These are phyloP conservation scores for Echiichthys vipera DNA, from an alignment of 2,797 vertebrate genomes.

Conservation along the genomic window DNA sequence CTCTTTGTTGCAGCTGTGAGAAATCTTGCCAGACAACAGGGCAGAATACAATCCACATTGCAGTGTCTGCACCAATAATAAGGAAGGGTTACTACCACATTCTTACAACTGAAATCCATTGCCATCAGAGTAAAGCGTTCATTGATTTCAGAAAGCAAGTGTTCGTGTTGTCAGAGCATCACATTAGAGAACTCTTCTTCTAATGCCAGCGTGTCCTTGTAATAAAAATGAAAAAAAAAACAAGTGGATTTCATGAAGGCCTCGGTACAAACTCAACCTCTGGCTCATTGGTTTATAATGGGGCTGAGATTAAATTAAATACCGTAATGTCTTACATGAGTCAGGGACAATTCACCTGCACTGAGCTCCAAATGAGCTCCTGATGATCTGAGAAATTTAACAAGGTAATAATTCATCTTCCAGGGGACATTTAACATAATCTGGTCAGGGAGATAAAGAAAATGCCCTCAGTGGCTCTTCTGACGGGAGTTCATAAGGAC, in stretches of 20 bases:
- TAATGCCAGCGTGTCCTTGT: not conserved
- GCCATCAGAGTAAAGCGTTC: not conserved
- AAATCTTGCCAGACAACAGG: not conserved
- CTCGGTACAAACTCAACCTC: slow-evolving; percentile 20
- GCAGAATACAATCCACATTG: not conserved
- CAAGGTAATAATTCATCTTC: slow-evolving; percentile 44
- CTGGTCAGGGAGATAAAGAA: slow-evolving; percentile 13
- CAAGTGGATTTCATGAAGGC: not conserved
- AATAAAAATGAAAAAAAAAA: no score
- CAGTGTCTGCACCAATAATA: not conserved
- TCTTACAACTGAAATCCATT: not conserved
- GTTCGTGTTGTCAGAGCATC: not conserved
- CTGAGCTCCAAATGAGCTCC: slow-evolving; percentile 37
- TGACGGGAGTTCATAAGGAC: slow-evolving; percentile 8
- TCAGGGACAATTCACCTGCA: slow-evolving; percentile 23
- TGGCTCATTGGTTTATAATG: slow-evolving; percentile 45
- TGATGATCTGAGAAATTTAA: slow-evolving; percentile 48
- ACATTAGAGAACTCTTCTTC: not conserved
- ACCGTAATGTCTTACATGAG: slow-evolving; percentile 45
- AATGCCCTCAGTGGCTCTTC: slow-evolving; percentile 7
- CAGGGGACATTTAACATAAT: slow-evolving; percentile 29
- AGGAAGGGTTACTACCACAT: not conserved
- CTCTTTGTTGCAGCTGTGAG: not conserved
- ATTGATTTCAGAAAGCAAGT: not conserved
- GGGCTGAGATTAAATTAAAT: slow-evolving; percentile 45